Conservation (phyloP, 2,113 vertebrate genomes). For the Salvelinus alpinus region DNA sequence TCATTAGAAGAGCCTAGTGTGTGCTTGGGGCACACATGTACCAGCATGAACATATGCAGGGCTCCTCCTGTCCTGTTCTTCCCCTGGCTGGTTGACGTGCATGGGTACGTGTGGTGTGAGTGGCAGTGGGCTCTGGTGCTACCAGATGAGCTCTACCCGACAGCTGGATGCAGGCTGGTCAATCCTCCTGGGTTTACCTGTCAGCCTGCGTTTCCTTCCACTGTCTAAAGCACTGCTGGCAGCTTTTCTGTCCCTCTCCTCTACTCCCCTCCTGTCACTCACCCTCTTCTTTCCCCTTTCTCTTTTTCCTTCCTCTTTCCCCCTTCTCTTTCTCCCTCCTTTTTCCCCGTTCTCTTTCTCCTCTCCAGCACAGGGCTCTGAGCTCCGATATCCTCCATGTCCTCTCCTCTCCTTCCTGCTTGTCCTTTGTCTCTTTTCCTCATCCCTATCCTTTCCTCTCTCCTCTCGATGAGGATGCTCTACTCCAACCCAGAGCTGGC, state of each 20-base stretch:
- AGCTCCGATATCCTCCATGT: not conserved
- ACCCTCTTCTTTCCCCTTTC: conserved; percentile 43
- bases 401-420: not conserved
- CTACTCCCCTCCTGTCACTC: conserved; percentile 57
- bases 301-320: not conserved
- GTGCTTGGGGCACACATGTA: conserved; percentile 58
- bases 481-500: too few relatives aligned
- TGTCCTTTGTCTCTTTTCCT: not conserved
- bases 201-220: conserved; percentile 68
- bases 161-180: conserved; percentile 72
- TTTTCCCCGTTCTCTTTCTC: conserved; percentile 23
- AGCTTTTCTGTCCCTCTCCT: conserved; percentile 57
- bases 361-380: conserved; percentile 23
- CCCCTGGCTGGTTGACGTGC: conserved; percentile 67
- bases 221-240: conserved; percentile 69
- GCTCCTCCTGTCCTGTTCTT: conserved; percentile 48
- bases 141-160: conserved; percentile 72
- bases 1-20: conserved; percentile 68
- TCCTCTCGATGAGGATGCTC: not conserved
- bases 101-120: not conserved
- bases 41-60: conserved; percentile 39
- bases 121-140: conserved; percentile 56
- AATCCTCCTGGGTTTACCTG: conserved; percentile 77
- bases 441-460: not conserved
- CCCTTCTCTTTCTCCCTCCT: conserved; percentile 25